Evolutionary conservation across 2,797 vertebrate genomes (phyloP).

Genomic region (Sibirionetta formosa): DNA sequence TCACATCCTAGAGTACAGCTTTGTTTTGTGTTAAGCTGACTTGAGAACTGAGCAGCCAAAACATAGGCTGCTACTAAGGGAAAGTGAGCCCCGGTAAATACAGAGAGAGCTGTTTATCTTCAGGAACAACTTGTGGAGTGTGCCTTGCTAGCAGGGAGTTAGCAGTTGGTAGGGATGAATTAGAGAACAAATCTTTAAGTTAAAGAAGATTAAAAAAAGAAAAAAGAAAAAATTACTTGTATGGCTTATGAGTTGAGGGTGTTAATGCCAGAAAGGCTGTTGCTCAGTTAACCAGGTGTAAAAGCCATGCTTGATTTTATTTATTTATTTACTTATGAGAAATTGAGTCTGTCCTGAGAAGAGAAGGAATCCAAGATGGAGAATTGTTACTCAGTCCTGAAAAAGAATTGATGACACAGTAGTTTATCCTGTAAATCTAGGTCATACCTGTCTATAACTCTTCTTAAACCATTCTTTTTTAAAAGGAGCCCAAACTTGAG

Average conservation of each 20-base stretch:
- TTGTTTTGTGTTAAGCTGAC: not conserved
- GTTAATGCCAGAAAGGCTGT: not conserved
- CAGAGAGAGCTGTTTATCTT: not conserved
- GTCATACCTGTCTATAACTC: not conserved
- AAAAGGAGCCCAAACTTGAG: not conserved
- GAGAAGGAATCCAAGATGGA: not conserved
- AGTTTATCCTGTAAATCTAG: not conserved
- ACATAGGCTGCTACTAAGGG: not conserved
- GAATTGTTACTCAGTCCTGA: not conserved
- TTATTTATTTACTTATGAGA: not conserved
- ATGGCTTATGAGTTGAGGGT: not conserved
- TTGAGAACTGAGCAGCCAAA: not conserved
- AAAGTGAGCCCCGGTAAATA: not conserved
- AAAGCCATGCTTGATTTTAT: not conserved
- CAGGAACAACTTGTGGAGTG: not conserved
- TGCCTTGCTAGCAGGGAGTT: not conserved
- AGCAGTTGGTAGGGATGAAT: not conserved
- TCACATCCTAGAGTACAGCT: not conserved
- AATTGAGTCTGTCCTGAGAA: not conserved
- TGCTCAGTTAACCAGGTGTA: not conserved
- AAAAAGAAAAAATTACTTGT: not conserved
- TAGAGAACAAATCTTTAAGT: not conserved
- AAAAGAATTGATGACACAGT: not conserved
- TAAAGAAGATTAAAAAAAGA: not conserved
- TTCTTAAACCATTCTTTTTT: not conserved